phyloP scores from a whole-genome alignment of 2,888 invertebrate genomes.

The Habrosyne pyritoides region DNA sequence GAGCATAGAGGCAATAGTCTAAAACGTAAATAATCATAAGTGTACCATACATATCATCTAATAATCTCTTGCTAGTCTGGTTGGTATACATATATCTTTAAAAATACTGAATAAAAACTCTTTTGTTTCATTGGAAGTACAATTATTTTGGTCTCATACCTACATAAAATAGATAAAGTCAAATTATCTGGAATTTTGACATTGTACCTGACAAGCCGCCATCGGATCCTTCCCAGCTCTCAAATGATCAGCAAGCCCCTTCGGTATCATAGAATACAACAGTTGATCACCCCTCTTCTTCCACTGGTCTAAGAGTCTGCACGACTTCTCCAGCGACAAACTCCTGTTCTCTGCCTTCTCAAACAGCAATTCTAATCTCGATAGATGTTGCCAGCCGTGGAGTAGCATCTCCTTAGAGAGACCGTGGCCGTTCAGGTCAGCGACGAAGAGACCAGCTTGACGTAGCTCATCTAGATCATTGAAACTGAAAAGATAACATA shows the following conservation, averaged over 20 bases:
- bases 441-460: slow-evolving; percentile 90
- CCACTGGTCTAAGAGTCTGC: slow-evolving; percentile 91
- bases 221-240: slow-evolving; percentile 89
- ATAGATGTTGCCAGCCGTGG: slow-evolving; percentile 93
- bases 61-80: too few relatives aligned
- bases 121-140: too few relatives aligned
- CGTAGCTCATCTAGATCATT: slow-evolving; percentile 93
- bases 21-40: too few relatives aligned
- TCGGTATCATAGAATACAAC: slow-evolving; percentile 96
- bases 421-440: slow-evolving; percentile 93
- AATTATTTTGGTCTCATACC: too few relatives aligned
- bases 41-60: too few relatives aligned
- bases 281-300: slow-evolving; percentile 93
- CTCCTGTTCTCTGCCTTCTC: slow-evolving; percentile 92
- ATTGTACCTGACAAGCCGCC: slow-evolving; percentile 89
- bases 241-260: slow-evolving; percentile 91
- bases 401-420: slow-evolving; percentile 92
- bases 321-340: slow-evolving; percentile 89
- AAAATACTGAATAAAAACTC: too few relatives aligned
- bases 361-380: slow-evolving; percentile 90
- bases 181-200: background rate
- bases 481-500: slow-evolving; percentile 79
- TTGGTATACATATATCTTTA: too few relatives aligned
- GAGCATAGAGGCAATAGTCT: too few relatives aligned
- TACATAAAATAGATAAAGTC: too few relatives aligned